phyloP scores from a whole-genome alignment of 2,888 invertebrate species.

The Biston stratarius region DNA sequence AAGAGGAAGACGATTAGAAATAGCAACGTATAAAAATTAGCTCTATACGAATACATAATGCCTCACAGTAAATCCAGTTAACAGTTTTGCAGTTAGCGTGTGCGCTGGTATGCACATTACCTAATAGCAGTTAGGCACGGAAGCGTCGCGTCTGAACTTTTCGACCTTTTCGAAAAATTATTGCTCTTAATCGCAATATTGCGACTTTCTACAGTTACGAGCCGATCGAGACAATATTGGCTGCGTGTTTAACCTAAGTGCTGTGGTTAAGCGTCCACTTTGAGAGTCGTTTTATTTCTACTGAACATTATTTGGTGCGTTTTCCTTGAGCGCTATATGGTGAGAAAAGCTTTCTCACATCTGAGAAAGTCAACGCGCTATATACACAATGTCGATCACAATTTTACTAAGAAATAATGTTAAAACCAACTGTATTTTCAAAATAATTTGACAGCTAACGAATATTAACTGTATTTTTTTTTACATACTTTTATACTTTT shows the following conservation, averaged over 20 bases:
- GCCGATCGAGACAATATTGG: constrained; percentile 52
- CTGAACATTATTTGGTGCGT: constrained; percentile 5
- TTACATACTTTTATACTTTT: too few species aligned
- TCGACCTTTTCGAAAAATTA: constrained; percentile 62
- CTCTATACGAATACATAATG: constrained; percentile 29
- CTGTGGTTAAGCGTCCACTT: constrained; percentile 24
- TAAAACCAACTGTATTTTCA: too few species aligned
- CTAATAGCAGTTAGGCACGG: constrained; percentile 63
- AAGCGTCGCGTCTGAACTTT: constrained; percentile 57
- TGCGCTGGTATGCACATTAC: constrained; percentile 47
- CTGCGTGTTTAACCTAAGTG: constrained; percentile 17
- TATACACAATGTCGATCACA: too few species aligned
- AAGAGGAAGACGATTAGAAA: background rate
- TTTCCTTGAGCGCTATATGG: constrained; percentile 4
- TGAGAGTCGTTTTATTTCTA: constrained; percentile 17
- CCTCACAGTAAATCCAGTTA: constrained; percentile 49
- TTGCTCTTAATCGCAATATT: constrained; percentile 67
- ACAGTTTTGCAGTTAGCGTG: constrained; percentile 58
- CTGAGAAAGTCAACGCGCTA: background rate
- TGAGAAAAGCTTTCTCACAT: background rate
- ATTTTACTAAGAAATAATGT: too few species aligned
- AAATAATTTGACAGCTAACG: background rate
- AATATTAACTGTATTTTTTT: too few species aligned
- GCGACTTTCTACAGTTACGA: constrained; percentile 75
- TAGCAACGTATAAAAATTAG: too few species aligned